phyloP scores from a whole-genome alignment of 2,888 invertebrate genomes.

The Acronicta leporina region DNA sequence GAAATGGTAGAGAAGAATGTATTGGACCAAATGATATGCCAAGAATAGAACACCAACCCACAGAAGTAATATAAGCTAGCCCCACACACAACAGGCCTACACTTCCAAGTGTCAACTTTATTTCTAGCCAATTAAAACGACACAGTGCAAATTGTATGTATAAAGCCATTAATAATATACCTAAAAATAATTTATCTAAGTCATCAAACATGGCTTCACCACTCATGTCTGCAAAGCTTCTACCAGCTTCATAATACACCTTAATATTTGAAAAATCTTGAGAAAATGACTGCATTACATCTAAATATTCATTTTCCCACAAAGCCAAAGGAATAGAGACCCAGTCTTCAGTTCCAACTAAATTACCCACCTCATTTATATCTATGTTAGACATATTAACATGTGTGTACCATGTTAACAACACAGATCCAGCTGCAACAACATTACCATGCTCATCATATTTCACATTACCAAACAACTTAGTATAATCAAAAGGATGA shows the following conservation, averaged over 20 bases:
- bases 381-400: constrained; percentile 92
- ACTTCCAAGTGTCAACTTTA: constrained; percentile 91
- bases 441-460: constrained; percentile 90
- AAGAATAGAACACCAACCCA: constrained; percentile 92
- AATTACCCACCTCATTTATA: constrained; percentile 91
- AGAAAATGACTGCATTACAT: constrained; percentile 76
- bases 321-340: constrained; percentile 89
- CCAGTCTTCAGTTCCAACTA: constrained; percentile 93
- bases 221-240: constrained; percentile 94
- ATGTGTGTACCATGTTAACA: constrained; percentile 90
- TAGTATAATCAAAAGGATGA: constrained; percentile 90
- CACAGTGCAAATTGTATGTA: constrained; percentile 93
- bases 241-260: constrained; percentile 89
- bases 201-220: constrained; percentile 92
- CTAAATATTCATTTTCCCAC: constrained; percentile 90
- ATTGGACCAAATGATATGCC: constrained; percentile 94
- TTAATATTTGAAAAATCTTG: constrained; percentile 72
- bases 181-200: constrained; percentile 91
- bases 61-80: constrained; percentile 92
- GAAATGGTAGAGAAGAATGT: constrained; percentile 94
- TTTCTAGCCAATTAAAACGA: constrained; percentile 92
- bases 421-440: constrained; percentile 90
- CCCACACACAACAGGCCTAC: constrained; percentile 92
- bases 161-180: constrained; percentile 92
- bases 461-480: constrained; percentile 90